A percentile compares a stretch with the other conserved stretches of the same genome.
Evolutionary conservation across 2,797 vertebrate genomes (phyloP).

Genomic region (Toxotes lorentzi): DNA sequence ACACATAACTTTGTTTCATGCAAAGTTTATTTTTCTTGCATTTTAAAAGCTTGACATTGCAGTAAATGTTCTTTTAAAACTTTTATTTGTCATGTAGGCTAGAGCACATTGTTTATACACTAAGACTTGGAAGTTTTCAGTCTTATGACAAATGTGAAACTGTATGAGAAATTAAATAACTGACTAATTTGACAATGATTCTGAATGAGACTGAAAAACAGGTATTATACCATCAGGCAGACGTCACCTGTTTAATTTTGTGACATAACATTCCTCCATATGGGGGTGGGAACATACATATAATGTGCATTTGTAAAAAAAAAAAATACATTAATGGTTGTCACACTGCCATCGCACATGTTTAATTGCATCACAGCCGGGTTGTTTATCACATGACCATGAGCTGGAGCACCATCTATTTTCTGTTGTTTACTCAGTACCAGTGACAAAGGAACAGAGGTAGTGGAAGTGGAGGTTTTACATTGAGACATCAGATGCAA

Average conservation of each 20-base stretch:
- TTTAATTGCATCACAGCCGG: background rate
- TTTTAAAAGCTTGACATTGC: constrained; percentile 10
- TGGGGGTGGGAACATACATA: background rate
- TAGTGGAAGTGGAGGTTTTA: background rate
- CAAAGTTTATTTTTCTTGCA: constrained; percentile 1
- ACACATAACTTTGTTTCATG: constrained; percentile 1
- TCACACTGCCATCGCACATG: background rate
- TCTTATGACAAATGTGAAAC: no score
- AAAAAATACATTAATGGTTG: background rate
- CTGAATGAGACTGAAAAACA: no score
- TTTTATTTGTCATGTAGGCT: background rate
- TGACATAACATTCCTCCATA: background rate
- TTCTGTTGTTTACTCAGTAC: background rate
- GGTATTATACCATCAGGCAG: background rate
- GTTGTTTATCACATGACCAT: background rate
- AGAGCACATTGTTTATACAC: background rate
- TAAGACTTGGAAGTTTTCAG: background rate
- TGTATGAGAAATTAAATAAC: background rate
- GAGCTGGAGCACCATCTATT: background rate
- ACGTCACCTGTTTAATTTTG: background rate
- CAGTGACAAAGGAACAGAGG: background rate
- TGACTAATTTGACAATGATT: background rate
- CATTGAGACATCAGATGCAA: background rate
- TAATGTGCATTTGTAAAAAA: background rate
- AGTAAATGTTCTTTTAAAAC: background rate